These are phyloP conservation scores for Trinectes maculatus DNA, from an alignment of 2,113 vertebrate species.

Conservation along the genomic window DNA sequence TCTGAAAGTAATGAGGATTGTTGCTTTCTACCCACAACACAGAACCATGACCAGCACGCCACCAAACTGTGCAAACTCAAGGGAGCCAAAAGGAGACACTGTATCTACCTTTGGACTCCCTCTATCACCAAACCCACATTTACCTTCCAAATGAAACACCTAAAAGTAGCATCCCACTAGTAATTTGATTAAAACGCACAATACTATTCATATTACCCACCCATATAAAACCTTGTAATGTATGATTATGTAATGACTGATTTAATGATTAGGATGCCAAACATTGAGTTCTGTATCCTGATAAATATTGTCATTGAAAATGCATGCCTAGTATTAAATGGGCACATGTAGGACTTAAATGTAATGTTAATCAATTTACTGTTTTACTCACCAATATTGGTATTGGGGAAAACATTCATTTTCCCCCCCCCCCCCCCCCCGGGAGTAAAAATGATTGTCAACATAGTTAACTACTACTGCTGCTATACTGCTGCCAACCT, in stretches of 20 bases:
- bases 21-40: conserved; percentile 41
- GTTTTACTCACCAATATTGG: no score
- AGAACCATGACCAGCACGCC: conserved; percentile 48
- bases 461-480: not conserved
- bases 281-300: not conserved
- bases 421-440: no score
- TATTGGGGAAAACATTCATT: no score
- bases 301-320: not conserved
- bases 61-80: conserved; percentile 41
- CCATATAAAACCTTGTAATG: not conserved
- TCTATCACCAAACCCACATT: conserved; percentile 43
- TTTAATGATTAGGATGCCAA: conserved; percentile 18
- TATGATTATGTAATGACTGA: not conserved
- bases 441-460: not conserved
- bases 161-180: not conserved
- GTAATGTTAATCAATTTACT: no score
- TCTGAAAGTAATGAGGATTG: conserved; percentile 31
- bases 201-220: not conserved
- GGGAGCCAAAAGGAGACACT: conserved; percentile 67
- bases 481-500: not conserved
- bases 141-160: conserved; percentile 10
- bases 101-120: conserved; percentile 63
- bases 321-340: no score
- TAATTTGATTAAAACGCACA: conserved; percentile 18
- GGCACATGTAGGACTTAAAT: no score